These are phyloP conservation scores for Rhinophrynus dorsalis DNA, from an alignment of 2,797 vertebrate species.

Conservation along the genomic window DNA sequence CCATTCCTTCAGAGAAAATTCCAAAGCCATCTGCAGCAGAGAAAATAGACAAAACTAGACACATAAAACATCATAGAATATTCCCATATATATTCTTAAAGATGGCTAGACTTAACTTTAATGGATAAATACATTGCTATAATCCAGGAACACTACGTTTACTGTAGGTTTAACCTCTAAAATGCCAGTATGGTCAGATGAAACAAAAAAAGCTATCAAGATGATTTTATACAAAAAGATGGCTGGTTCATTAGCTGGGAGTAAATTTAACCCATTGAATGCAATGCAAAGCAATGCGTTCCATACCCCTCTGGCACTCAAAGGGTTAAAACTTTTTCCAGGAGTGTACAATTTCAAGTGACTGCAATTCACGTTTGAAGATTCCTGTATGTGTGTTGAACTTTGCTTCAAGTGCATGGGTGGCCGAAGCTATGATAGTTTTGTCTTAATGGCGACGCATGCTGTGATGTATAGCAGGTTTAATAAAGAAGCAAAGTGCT, in stretches of 20 bases:
- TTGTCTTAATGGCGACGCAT: neutral
- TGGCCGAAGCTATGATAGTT: neutral
- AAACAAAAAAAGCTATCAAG: too few relatives aligned
- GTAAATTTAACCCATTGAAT: too few relatives aligned
- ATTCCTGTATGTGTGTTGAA: slow-evolving; percentile 9
- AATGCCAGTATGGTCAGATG: too few relatives aligned
- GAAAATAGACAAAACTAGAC: neutral
- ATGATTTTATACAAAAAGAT: too few relatives aligned
- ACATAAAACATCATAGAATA: neutral
- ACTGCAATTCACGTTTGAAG: neutral
- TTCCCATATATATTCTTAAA: neutral
- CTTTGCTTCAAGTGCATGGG: slow-evolving; percentile 12
- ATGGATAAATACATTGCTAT: neutral
- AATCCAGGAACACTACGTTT: too few relatives aligned
- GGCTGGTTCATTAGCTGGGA: too few relatives aligned
- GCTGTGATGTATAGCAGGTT: slow-evolving; percentile 22
- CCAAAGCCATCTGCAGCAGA: neutral
- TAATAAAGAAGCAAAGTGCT: slow-evolving; percentile 18
- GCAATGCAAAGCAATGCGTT: too few relatives aligned
- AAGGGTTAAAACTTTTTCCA: too few relatives aligned
- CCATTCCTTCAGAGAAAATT: neutral
- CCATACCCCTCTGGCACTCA: too few relatives aligned
- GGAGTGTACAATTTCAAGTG: too few relatives aligned
- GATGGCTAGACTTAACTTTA: neutral
- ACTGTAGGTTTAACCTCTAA: too few relatives aligned